Percentiles rank a stretch among this genome's conserved stretches.
Conservation (phyloP, 1,140 invertebrate species). For the Drosophila malerkotliana region DNA sequence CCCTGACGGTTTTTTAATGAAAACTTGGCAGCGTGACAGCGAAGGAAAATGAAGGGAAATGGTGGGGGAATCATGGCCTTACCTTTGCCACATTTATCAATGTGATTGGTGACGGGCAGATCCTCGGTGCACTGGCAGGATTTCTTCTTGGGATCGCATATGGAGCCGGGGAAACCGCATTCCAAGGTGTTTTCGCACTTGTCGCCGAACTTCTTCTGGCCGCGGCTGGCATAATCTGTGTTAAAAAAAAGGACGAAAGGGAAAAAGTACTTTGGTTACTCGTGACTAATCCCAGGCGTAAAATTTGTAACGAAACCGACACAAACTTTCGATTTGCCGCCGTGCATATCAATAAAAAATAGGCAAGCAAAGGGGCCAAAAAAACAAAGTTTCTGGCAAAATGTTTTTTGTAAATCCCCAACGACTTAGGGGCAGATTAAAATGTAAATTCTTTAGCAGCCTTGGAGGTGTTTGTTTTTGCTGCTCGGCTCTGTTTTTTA, state of each 20-base stretch:
- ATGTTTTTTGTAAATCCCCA: conserved; percentile 59
- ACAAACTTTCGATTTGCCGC: conserved; percentile 56
- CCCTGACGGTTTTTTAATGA: conserved; percentile 58
- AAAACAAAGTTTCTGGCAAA: conserved; percentile 37
- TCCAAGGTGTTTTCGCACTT: conserved; percentile 88
- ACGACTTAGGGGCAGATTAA: conserved; percentile 74
- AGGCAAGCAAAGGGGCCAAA: conserved; percentile 1
- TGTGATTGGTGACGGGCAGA: conserved; percentile 90
- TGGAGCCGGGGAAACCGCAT: conserved; percentile 89
- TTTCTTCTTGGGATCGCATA: conserved; percentile 88
- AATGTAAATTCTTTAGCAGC: conserved; percentile 72
- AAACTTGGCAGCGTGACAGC: conserved; percentile 76
- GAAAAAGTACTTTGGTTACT: conserved; percentile 14
- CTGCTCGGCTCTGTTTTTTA: conserved; percentile 1
- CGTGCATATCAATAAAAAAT: conserved; percentile 52
- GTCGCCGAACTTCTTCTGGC: conserved; percentile 89
- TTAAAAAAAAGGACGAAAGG: conserved; percentile 16
- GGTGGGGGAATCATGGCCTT: conserved; percentile 69
- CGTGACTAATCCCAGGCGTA: conserved; percentile 63
- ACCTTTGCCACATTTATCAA: conserved; percentile 93
- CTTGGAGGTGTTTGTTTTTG: conserved; percentile 35
- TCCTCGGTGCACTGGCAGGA: conserved; percentile 90
- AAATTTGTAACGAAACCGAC: conserved; percentile 69
- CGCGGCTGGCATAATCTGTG: conserved; percentile 84
- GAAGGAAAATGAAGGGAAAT: conserved; percentile 1